Base-by-base conservation (phyloP, 2,888 invertebrate species). In the Cantharis lateralis region DNA sequence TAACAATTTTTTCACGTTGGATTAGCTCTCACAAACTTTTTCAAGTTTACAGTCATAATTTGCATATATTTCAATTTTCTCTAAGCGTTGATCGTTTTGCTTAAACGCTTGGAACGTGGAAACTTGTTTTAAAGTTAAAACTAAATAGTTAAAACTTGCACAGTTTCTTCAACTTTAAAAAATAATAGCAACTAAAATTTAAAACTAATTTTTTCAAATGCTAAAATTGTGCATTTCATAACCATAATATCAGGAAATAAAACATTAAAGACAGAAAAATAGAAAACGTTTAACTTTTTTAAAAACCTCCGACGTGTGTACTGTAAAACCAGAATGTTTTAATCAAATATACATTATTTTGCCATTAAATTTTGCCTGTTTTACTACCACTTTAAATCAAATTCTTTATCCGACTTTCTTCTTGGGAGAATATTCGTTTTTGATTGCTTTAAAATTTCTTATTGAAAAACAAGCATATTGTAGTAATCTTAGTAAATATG, bases 1-100 rank as follows among this genome's bases (percentile, higher is more conserved):
- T 80, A 78, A 79, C 77, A 78, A 77, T 79, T 78, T 78, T 78
- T 79, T 77, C 74, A 73, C 79, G 70, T 75, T 77, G 75, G 75
- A 79, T 78, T 79, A 78, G 61, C 77, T 69, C 66, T 73, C 70
- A 75, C 75, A 70, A 79, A 79, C 72, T 79, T 79, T 79, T 70
- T 66, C 78, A 64, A 75, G 70, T 76, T 73, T 15, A 70, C 63
- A 72, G 62, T 70, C 72, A 62, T 76, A 78, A 78, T 78, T 75
- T 78, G 70, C 72, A 71, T 71, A 69, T 61, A 74, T 74, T 74
- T 62, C 70, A 69, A 73, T 68, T 73, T 73, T 72, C 26, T 64
- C 26, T 61, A 24, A 62, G 71, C 26, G 24, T 10, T 24, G 71
- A 48, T 71, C 15, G 61, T 48, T 24, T 71, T 71, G 61, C 32